A percentile compares a stretch with the other conserved stretches of the same genome.
These are phyloP conservation scores for Ptychoptera albimana DNA, from an alignment of 2,888 invertebrate species.

Conservation along the genomic window DNA sequence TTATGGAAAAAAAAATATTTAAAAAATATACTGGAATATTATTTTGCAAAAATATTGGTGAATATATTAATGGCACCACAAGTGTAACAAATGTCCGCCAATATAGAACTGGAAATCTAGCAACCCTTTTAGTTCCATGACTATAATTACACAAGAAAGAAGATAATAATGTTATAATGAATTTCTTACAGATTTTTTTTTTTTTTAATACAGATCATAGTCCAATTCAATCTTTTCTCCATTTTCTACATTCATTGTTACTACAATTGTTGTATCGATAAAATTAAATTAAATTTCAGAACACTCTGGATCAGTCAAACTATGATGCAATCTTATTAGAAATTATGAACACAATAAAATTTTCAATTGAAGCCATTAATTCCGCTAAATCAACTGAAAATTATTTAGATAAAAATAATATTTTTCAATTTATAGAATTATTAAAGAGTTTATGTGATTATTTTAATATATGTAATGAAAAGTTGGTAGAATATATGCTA, in stretches of 20 bases:
- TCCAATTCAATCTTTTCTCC: background rate
- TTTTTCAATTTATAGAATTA: background rate
- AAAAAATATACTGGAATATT: background rate
- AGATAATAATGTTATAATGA: too few species aligned
- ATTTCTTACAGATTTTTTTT: too few species aligned
- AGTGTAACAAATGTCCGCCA: background rate
- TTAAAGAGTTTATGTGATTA: background rate
- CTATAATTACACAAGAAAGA: background rate
- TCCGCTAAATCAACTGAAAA: background rate
- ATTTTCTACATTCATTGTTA: background rate
- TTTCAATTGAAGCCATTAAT: background rate
- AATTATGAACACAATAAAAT: background rate
- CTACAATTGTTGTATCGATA: background rate
- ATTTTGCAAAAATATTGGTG: background rate
- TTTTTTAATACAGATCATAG: too few species aligned
- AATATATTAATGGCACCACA: background rate
- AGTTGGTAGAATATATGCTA: background rate
- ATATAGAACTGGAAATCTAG: background rate
- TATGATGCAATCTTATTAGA: background rate
- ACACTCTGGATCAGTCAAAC: too few species aligned
- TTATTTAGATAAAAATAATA: background rate
- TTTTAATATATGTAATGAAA: background rate
- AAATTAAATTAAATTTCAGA: background rate
- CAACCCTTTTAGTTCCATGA: background rate
- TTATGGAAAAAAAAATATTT: background rate